Conservation (phyloP, 2,113 vertebrate genomes). For the Catharus bicknelli region DNA sequence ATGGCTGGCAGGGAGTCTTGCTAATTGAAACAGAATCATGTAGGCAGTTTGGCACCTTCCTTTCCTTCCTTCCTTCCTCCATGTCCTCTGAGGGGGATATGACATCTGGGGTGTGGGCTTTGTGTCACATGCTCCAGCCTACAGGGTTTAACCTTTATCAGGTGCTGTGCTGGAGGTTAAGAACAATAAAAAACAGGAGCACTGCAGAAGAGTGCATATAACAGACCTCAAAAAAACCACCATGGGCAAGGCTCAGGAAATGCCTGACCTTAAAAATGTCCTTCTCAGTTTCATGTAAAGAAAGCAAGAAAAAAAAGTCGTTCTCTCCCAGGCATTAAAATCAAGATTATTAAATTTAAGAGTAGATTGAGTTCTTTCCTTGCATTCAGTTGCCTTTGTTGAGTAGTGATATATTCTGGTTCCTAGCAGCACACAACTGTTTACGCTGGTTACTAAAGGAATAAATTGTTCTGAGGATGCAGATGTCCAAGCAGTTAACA, state of each 20-base stretch:
- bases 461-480: slow-evolving; percentile 68
- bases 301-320: not conserved
- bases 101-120: slow-evolving; percentile 2
- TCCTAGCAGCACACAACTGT: slow-evolving; percentile 57
- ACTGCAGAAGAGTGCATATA: not conserved
- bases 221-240: slow-evolving; percentile 20
- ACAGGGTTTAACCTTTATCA: slow-evolving; percentile 27
- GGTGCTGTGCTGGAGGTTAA: rapidly evolving
- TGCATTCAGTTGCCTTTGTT: slow-evolving; percentile 43
- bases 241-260: slow-evolving; percentile 44
- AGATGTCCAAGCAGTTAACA: slow-evolving; percentile 70
- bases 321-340: slow-evolving; percentile 9
- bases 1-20: not conserved
- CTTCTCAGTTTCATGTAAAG: slow-evolving; percentile 2
- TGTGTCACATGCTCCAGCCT: not conserved
- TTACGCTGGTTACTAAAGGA: slow-evolving; percentile 60
- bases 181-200: slow-evolving; percentile 24
- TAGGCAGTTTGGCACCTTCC: not conserved
- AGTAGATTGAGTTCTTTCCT: slow-evolving; percentile 44
- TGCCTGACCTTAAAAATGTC: slow-evolving; percentile 27
- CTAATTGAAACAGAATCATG: not conserved
- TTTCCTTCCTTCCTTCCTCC: not conserved
- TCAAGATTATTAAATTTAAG: slow-evolving; percentile 41
- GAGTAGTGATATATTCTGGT: slow-evolving; percentile 29
- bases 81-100: not conserved